Percentiles rank a stretch among this genome's conserved stretches.
phyloP scores from a whole-genome alignment of 2,797 vertebrate genomes.

The Dicrostonyx torquatus region DNA sequence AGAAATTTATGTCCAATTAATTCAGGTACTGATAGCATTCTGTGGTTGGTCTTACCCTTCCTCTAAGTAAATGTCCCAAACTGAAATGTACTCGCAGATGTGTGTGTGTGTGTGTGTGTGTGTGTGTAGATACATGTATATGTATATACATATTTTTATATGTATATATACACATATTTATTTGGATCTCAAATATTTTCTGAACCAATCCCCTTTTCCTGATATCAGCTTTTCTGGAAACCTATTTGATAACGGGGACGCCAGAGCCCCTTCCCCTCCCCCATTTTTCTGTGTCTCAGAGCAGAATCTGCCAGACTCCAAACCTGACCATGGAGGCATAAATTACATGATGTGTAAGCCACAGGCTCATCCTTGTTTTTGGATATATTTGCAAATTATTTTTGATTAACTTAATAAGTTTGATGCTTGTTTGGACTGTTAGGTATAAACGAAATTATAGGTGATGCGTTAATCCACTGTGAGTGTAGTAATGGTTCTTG shows the following conservation, averaged over 20 bases:
- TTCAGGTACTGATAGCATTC: slow-evolving; percentile 60
- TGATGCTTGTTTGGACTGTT: slow-evolving; percentile 34
- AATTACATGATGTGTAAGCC: neutral
- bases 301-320: slow-evolving; percentile 26
- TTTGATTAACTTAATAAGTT: slow-evolving; percentile 9
- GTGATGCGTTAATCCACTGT: neutral
- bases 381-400: neutral
- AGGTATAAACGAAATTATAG: neutral
- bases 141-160: neutral
- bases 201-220: slow-evolving; percentile 57
- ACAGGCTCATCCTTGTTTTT: neutral
- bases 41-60: slow-evolving; percentile 55
- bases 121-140: neutral
- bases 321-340: neutral
- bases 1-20: slow-evolving; percentile 79
- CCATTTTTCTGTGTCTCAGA: slow-evolving; percentile 17
- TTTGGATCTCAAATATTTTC: slow-evolving; percentile 55
- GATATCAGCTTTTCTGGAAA: slow-evolving; percentile 18
- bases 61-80: slow-evolving; percentile 47
- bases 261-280: neutral
- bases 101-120: neutral
- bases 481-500: neutral
- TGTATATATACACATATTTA: neutral
- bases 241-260: neutral
- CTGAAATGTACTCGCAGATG: slow-evolving; percentile 8